phyloP scores from a whole-genome alignment of 1,140 invertebrate species.

The Tigriopus japonicus region DNA sequence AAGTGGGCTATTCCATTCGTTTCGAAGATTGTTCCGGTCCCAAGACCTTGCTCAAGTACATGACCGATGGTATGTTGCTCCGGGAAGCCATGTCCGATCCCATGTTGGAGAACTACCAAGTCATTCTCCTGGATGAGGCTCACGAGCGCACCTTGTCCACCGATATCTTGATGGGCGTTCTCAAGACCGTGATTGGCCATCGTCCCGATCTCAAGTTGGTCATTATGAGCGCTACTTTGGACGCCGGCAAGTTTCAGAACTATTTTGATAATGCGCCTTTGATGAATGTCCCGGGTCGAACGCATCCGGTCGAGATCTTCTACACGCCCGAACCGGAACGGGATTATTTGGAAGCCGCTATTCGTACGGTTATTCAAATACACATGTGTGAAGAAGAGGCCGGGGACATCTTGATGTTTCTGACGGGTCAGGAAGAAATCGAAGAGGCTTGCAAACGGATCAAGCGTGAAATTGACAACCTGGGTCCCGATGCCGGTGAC shows the following conservation, averaged over 20 bases:
- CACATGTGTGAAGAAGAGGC: conserved; percentile 93
- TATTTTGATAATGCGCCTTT: conserved; percentile 97
- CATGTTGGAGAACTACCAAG: conserved; percentile 85
- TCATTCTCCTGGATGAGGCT: conserved; percentile 92
- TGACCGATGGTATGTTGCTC: conserved; percentile 99
- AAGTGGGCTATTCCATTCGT: conserved; percentile 98
- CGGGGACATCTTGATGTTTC: conserved; percentile 84
- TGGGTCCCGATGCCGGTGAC: conserved; percentile 89
- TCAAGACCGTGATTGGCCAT: conserved; percentile 94
- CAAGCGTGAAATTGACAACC: conserved; percentile 85
- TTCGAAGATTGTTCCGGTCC: conserved; percentile 97
- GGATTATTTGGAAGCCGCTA: conserved; percentile 95
- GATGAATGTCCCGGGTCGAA: conserved; percentile 93
- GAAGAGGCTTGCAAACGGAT: conserved; percentile 98
- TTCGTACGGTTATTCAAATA: conserved; percentile 95
- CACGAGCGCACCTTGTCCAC: conserved; percentile 96
- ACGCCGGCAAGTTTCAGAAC: conserved; percentile 94
- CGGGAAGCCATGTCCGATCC: conserved; percentile 98
- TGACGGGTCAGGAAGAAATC: conserved; percentile 81
- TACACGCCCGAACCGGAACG: conserved; percentile 96
- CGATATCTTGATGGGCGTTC: conserved; percentile 93
- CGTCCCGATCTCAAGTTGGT: conserved; percentile 86
- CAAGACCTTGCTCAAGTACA: conserved; percentile 81
- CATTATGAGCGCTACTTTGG: conserved; percentile 98
- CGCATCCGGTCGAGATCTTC: conserved; percentile 94